Evolutionary conservation across 2,113 vertebrate genomes (phyloP), one percentile per base, ranked within the genome.

Genomic region (Chaenogobius annularis): DNA sequence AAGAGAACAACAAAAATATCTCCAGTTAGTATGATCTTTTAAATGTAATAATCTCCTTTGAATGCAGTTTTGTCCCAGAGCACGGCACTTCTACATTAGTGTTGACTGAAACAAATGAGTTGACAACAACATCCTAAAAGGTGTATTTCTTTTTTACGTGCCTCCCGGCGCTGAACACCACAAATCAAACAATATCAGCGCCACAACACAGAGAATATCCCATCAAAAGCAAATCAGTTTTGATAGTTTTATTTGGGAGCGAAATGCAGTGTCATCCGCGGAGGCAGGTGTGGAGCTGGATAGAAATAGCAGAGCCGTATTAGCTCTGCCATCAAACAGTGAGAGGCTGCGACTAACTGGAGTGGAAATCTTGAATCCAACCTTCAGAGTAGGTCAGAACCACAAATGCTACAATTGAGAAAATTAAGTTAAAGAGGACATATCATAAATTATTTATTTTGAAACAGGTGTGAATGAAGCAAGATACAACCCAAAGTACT

Each of bases 231-330:
- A 20, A 3, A 44, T 13, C 2, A 3, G 0, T 7, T 66, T 43
- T 22, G 52, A 74, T 55, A 5, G 69, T 26, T 77, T 73, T 48
- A 61, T 52, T 11, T 20, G 59, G 13, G 10, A 50, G 1, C 0
- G 46, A 59, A 59, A 58, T 40, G 23, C 10, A 1, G n/a, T 40
- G 35, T 73, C 12, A 11, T 43, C 15, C 17, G 14, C 66, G 67
- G 56, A 86, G 63, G 61, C 19, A 40, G 67, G 81, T 80, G 74
- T 73, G 78, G 2, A 31, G 59, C 44, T 46, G 20, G 47, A 17
- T 31, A 47, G 59, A 68, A 64, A 75, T 76, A 78, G 82, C 64
- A 65, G 48, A 40, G 71, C 20, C 23, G 14, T 12, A 23, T 44
- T 48, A 8, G 50, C 47, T 26, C 23, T 40, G 23, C 23, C 10